phyloP scores from a whole-genome alignment of 2,113 vertebrate genomes.

The Diadophis punctatus region DNA sequence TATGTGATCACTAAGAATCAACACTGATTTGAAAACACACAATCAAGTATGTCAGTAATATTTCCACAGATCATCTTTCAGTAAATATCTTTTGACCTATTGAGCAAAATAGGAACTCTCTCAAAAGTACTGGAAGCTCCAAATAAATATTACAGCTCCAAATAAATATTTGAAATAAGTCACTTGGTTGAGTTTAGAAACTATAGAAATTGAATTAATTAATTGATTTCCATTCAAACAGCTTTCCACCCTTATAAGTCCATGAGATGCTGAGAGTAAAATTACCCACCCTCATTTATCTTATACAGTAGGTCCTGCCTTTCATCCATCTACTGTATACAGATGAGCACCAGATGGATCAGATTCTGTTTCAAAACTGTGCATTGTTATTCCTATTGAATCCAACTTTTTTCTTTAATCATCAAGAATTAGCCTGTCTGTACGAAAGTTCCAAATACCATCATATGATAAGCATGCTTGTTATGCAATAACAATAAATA shows the following conservation, averaged over 20 bases:
- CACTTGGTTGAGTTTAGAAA: background rate
- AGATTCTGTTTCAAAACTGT: background rate
- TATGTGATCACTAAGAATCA: background rate
- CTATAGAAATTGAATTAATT: background rate
- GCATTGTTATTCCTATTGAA: background rate
- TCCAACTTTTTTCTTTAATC: too few relatives aligned
- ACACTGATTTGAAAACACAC: background rate
- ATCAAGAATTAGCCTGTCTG: accelerated
- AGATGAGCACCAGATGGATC: background rate
- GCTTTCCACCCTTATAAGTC: background rate
- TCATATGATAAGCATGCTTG: background rate
- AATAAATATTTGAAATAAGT: background rate
- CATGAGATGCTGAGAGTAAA: background rate
- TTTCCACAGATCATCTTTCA: background rate
- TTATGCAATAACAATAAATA: background rate
- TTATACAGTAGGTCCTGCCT: background rate
- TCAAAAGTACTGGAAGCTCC: background rate
- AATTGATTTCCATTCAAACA: background rate
- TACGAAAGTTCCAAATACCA: accelerated
- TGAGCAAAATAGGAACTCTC: background rate
- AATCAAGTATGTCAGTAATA: background rate
- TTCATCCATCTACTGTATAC: background rate
- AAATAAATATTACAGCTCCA: background rate
- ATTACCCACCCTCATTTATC: background rate
- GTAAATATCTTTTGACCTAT: background rate